Percentiles rank a stretch among this genome's conserved stretches.
Evolutionary conservation across 2,113 vertebrate species (phyloP).

Genomic region (Manacus vitellinus): DNA sequence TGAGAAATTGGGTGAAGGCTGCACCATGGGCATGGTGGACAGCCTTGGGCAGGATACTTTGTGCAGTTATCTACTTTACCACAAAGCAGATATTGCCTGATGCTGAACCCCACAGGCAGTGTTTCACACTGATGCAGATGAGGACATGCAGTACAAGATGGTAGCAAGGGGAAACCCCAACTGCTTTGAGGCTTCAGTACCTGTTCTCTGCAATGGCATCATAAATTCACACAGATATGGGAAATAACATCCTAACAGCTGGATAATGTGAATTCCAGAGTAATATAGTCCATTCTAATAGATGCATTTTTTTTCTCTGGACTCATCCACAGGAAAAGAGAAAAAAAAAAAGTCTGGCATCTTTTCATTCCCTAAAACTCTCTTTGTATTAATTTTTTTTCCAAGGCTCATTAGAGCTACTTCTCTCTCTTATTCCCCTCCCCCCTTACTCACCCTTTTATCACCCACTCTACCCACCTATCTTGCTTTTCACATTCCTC

Average conservation of each 20-base stretch:
- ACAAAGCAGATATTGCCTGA: not conserved
- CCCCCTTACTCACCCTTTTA: not conserved
- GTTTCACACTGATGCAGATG: accelerated
- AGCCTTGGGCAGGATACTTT: not conserved
- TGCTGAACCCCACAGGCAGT: not conserved
- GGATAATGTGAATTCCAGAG: not conserved
- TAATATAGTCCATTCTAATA: not conserved
- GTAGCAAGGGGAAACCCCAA: not conserved
- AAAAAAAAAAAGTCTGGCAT: not conserved
- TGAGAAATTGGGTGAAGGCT: not conserved
- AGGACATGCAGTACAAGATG: not conserved
- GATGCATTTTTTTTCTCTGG: not conserved
- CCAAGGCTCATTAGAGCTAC: not conserved
- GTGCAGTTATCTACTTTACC: not conserved
- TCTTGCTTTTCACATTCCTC: not conserved
- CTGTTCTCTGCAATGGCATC: not conserved
- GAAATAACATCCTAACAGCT: not conserved
- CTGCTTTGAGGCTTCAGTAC: not conserved
- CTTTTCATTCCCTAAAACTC: not conserved
- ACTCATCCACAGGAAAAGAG: not conserved
- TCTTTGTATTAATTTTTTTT: not conserved
- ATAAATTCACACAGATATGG: not conserved
- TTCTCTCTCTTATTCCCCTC: not conserved
- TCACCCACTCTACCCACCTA: not conserved
- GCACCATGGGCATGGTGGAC: not conserved